These are phyloP conservation scores for Pristionchus japonicus DNA, from an alignment of 2,888 invertebrate species.

Conservation along the genomic window DNA sequence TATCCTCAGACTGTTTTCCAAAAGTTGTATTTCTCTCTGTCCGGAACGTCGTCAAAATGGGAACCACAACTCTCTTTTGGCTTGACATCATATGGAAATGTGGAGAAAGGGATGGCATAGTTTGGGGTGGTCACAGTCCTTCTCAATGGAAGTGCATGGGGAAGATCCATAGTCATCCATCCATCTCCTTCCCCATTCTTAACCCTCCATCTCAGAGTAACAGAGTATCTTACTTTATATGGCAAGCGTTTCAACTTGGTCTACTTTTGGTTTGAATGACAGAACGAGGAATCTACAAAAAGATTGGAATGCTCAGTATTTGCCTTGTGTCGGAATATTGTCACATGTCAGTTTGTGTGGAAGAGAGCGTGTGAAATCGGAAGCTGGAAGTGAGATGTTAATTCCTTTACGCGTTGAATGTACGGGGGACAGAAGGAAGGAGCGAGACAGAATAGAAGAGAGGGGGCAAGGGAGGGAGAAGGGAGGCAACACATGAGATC, in stretches of 20 bases:
- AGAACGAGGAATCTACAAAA: too few species aligned
- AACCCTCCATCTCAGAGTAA: not conserved
- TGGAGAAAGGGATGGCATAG: not conserved
- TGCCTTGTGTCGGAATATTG: not conserved
- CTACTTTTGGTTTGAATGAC: too few species aligned
- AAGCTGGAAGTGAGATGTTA: constrained; percentile 20
- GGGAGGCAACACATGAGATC: not conserved
- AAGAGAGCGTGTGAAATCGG: not conserved
- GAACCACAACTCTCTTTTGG: not conserved
- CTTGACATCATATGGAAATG: not conserved
- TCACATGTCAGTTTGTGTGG: not conserved
- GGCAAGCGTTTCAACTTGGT: too few species aligned
- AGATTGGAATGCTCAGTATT: too few species aligned
- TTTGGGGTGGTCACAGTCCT: not conserved
- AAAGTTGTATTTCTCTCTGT: not conserved
- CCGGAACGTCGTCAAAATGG: not conserved
- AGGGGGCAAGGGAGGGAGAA: not conserved
- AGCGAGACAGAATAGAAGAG: not conserved
- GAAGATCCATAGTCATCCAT: not conserved
- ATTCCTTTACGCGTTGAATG: constrained; percentile 37
- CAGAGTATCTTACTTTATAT: not conserved
- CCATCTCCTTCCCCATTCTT: not conserved
- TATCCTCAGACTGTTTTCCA: not conserved
- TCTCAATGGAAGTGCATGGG: not conserved
- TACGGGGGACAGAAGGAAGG: not conserved